Evolutionary conservation across 2,797 vertebrate species (phyloP).

Genomic region (Miichthys miiuy): DNA sequence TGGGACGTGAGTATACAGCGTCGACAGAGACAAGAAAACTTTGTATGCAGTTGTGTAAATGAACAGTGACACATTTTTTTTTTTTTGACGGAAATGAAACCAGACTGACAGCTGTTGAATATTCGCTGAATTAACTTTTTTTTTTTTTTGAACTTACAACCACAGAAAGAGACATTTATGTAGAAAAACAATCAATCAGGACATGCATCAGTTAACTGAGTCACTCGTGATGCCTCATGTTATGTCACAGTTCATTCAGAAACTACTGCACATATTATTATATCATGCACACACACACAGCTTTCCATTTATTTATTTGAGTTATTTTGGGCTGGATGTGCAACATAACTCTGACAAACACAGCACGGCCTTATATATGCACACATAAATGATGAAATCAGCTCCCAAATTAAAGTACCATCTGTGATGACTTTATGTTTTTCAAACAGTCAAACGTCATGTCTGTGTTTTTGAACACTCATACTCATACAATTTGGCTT

Average conservation of each 20-base stretch:
- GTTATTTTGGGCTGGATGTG: conserved; percentile 20
- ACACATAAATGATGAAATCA: conserved; percentile 22
- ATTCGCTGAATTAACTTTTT: conserved; percentile 18
- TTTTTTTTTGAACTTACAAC: no score
- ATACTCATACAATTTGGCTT: neutral
- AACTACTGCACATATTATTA: conserved; percentile 46
- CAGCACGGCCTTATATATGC: conserved; percentile 35
- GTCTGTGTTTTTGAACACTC: conserved; percentile 2
- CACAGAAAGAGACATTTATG: neutral
- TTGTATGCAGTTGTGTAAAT: conserved; percentile 53
- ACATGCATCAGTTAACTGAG: conserved; percentile 11
- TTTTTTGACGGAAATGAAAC: conserved; percentile 32
- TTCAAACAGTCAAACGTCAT: neutral
- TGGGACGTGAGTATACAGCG: conserved; percentile 91
- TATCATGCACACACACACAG: neutral
- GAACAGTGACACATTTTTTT: conserved; percentile 24
- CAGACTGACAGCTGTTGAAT: conserved; percentile 78
- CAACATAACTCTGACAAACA: conserved; percentile 36
- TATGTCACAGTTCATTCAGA: conserved; percentile 62
- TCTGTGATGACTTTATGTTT: conserved; percentile 41
- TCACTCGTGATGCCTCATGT: conserved; percentile 24
- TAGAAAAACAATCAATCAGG: neutral
- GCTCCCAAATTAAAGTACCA: conserved; percentile 17
- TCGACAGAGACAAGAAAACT: conserved; percentile 58
- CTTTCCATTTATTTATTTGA: conserved; percentile 30